Evolutionary conservation across 2,113 vertebrate species (phyloP), one percentile per base, ranked within the genome.

Genomic region (Vanacampus margaritifer): DNA sequence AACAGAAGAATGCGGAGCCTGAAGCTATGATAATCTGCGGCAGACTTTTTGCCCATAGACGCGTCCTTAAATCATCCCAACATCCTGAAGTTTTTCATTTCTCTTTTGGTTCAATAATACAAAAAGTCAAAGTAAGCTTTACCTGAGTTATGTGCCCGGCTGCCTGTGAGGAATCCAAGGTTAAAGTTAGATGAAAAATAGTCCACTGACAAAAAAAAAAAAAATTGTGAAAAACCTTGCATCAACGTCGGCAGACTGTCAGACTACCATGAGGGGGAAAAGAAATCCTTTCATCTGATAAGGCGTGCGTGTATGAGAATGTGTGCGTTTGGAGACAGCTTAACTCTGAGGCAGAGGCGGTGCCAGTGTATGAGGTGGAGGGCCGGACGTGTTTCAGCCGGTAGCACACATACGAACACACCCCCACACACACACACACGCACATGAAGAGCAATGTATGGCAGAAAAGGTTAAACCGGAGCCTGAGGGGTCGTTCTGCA

Each of bases 141-240:
- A 93, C 92, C 92, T 93, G 90, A 74, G 89, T 88, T 70, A 90
- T 80, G 79, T 89, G 86, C 87, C 90, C 89, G 53, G 57, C 80
- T 82, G 89, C 86, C 82, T 87, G 82, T 84, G 83, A 86, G 87
- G 89, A 87, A 89, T 91, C 92, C 91, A 92, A 89, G 82, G 86
- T 88, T 91, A 86, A 79, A 75, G 58, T 84, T 72, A 69, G 79
- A 81, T 61, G 57, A 74, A 80, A 78, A 79, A 72, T 69, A 79
- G 67, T 88, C 82, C 82, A 67, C 69, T 63, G 65, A 68, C 68
- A 64, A 74, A 75, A 81, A 77, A 50, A 37, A 57, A 46, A 8
- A 59, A 19, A 43, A 57, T 23, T 26, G 10, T 6, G 58, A 65
- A 65, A 72, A 64, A 19, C 36, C 2, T 14, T 71, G 57, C 56